phyloP scores from a whole-genome alignment of 2,113 vertebrate genomes.

The Terrapene triunguis region DNA sequence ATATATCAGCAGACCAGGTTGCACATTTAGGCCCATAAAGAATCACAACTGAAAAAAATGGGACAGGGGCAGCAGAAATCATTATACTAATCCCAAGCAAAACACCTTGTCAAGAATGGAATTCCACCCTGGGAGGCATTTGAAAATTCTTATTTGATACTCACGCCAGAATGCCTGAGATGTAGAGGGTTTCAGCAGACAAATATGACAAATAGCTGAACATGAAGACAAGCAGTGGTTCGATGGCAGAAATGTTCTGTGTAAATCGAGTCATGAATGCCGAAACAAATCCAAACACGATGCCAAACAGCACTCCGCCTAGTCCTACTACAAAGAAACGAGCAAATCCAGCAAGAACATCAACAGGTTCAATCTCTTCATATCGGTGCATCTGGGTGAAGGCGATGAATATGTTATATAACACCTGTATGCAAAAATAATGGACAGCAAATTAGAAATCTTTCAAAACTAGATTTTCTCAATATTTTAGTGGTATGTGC shows the following conservation, averaged over 20 bases:
- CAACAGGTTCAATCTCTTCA: slow-evolving; percentile 85
- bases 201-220: slow-evolving; percentile 97
- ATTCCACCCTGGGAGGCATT: fast-evolving
- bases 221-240: slow-evolving; percentile 97
- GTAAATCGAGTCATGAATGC: slow-evolving; percentile 96
- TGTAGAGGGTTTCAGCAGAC: slow-evolving; percentile 90
- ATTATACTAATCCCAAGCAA: not conserved
- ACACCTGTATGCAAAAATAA: slow-evolving; percentile 80
- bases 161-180: slow-evolving; percentile 98
- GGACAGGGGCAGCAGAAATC: not conserved
- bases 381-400: slow-evolving; percentile 90
- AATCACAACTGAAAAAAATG: not conserved
- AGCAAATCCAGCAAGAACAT: slow-evolving; percentile 89
- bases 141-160: slow-evolving; percentile 58
- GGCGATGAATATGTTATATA: slow-evolving; percentile 94
- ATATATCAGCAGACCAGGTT: not conserved
- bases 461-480: not conserved
- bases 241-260: slow-evolving; percentile 89
- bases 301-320: slow-evolving; percentile 90
- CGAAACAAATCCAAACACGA: slow-evolving; percentile 91
- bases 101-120: not conserved
- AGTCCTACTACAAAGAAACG: slow-evolving; percentile 92
- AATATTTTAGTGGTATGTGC: not conserved
- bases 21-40: not conserved
- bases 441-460: not conserved